Evolutionary conservation across 2,113 vertebrate species (phyloP).

Genomic region (Chloroceryle aenea): DNA sequence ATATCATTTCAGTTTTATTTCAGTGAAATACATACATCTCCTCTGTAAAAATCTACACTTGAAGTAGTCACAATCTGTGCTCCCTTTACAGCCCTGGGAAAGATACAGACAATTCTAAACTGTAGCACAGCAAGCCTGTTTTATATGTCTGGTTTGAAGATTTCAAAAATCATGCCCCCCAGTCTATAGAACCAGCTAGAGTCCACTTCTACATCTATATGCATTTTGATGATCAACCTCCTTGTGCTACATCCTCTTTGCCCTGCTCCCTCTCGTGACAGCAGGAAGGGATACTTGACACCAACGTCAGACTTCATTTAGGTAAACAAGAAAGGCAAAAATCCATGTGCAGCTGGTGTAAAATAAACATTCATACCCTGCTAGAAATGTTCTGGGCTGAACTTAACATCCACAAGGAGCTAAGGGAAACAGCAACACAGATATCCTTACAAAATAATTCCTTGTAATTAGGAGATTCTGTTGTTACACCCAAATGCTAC

Average conservation of each 20-base stretch:
- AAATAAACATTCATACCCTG: conserved; percentile 1
- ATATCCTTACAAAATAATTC: not conserved
- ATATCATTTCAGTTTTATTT: not conserved
- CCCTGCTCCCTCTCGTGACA: not conserved
- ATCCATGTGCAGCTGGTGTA: not conserved
- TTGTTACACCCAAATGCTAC: not conserved
- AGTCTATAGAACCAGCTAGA: not conserved
- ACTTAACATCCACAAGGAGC: not conserved
- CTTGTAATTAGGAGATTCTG: not conserved
- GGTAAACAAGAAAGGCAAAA: conserved; percentile 12
- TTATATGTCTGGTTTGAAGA: not conserved
- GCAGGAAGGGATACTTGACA: not conserved
- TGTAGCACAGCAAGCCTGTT: not conserved
- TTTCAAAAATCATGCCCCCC: not conserved
- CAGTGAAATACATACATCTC: not conserved
- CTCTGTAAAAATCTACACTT: not conserved
- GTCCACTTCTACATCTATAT: not conserved
- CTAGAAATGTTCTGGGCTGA: conserved; percentile 20
- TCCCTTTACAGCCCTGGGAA: not conserved
- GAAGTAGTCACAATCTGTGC: not conserved
- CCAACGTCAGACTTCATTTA: not conserved
- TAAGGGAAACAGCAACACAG: not conserved
- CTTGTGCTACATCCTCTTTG: not conserved
- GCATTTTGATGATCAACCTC: not conserved
- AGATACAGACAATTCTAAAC: not conserved